These are phyloP conservation scores for Eulemur macaco DNA, from an alignment of 2,113 vertebrate genomes.

Conservation along the genomic window DNA sequence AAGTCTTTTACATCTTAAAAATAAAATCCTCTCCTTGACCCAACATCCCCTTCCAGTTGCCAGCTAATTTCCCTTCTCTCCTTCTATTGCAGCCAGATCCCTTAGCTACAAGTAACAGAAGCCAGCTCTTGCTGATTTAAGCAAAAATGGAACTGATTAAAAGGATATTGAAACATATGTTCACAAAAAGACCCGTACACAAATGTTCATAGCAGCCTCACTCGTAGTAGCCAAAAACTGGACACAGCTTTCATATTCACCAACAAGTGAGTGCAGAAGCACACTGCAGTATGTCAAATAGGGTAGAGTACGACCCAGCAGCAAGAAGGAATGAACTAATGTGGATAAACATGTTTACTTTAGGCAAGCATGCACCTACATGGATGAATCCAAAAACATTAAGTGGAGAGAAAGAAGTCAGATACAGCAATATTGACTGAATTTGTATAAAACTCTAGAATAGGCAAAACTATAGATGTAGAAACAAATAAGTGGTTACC, in stretches of 20 bases:
- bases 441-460: background rate
- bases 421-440: background rate
- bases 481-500: background rate
- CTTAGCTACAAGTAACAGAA: background rate
- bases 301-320: background rate
- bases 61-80: background rate
- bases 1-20: constrained; percentile 41
- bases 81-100: background rate
- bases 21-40: constrained; percentile 37
- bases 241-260: background rate
- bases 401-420: background rate
- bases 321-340: background rate
- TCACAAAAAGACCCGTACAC: background rate
- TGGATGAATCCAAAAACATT: background rate
- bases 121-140: background rate
- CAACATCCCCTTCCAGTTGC: background rate
- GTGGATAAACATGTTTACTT: background rate
- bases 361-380: background rate
- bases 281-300: background rate
- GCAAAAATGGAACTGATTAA: constrained; percentile 21
- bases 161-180: background rate
- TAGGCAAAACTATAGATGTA: background rate
- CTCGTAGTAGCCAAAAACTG: background rate
- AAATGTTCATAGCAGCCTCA: background rate
- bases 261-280: background rate